phyloP scores from a whole-genome alignment of 1,140 invertebrate species.

The Micrasema minimum region DNA sequence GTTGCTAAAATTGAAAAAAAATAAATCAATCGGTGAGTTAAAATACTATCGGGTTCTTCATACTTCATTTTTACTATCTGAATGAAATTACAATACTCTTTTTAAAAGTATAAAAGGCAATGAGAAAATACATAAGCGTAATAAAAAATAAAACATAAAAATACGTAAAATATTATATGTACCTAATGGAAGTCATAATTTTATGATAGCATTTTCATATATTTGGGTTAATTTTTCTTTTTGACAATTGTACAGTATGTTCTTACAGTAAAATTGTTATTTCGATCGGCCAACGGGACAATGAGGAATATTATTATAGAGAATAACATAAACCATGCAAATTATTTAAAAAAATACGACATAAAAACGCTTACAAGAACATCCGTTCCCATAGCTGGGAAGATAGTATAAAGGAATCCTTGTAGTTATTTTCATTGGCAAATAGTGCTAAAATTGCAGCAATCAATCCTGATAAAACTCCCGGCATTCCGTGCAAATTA shows the following conservation, averaged over 20 bases:
- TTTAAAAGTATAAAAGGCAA: neutral
- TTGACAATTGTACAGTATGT: no score
- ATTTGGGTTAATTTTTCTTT: no score
- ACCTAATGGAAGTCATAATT: no score
- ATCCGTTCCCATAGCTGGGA: slow-evolving; percentile 63
- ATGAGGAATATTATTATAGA: no score
- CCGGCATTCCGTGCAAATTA: slow-evolving; percentile 97
- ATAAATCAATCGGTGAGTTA: no score
- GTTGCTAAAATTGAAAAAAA: slow-evolving; percentile 47
- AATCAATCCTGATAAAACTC: slow-evolving; percentile 83
- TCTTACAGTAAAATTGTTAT: no score
- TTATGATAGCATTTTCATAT: no score
- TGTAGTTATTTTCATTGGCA: slow-evolving; percentile 71
- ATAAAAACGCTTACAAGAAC: slow-evolving; percentile 25
- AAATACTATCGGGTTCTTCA: neutral
- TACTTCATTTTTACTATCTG: neutral
- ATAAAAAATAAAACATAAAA: no score
- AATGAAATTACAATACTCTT: neutral
- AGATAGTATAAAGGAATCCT: slow-evolving; percentile 71
- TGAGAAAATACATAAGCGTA: neutral
- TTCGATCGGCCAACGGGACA: no score
- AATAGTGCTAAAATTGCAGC: slow-evolving; percentile 80
- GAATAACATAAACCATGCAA: no score
- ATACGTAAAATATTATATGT: no score
- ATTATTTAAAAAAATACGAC: no score